Percentiles rank a stretch among this genome's conserved stretches.
Conservation (phyloP, 2,113 vertebrate species). For the Alces alces region DNA sequence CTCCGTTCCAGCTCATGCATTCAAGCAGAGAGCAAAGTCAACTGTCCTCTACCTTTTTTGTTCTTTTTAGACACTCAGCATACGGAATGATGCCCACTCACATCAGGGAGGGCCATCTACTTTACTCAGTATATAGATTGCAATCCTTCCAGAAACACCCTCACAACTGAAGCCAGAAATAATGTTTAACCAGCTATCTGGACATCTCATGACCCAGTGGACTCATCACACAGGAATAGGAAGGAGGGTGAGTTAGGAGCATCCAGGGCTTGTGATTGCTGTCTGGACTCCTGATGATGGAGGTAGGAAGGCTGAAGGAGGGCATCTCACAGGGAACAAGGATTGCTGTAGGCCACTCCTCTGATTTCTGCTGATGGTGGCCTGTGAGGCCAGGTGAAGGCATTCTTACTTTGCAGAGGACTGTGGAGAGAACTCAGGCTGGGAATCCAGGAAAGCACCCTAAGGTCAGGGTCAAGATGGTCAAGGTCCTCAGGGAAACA, state of each 20-base stretch:
- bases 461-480: not conserved
- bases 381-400: not conserved
- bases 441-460: not conserved
- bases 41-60: not conserved
- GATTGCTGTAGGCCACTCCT: not conserved
- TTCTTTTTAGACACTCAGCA: not conserved
- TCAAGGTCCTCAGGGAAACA: not conserved
- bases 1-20: not conserved
- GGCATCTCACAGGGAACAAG: not conserved
- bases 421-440: not conserved
- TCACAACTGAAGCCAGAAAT: not conserved
- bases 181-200: not conserved
- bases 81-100: not conserved
- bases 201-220: not conserved
- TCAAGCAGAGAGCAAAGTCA: not conserved
- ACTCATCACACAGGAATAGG: not conserved
- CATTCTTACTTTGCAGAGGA: not conserved
- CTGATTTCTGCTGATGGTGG: not conserved
- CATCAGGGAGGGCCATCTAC: not conserved
- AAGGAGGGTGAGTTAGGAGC: not conserved
- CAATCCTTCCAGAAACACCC: not conserved
- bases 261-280: not conserved
- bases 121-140: not conserved
- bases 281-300: not conserved
- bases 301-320: not conserved